Base-by-base conservation (phyloP, 2,888 invertebrate species). In the Piscicola geometra region DNA sequence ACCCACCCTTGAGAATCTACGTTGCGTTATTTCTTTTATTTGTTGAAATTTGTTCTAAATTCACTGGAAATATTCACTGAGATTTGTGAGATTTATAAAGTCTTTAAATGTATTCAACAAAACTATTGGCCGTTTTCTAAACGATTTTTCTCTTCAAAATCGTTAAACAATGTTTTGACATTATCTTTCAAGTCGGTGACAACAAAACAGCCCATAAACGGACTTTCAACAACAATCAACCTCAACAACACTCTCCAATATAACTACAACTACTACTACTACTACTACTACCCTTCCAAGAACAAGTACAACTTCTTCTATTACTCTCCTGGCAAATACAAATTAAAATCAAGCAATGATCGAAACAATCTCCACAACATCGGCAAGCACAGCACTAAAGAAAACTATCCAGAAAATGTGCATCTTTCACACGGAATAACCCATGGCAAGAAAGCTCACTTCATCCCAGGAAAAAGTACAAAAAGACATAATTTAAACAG, bases 151-250 rank as follows among this genome's bases (percentile, higher is more conserved):
- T 56, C n/a, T 56, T 56, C 60, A 25, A 56, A 56, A 21, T 18
- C 60, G 60, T 56, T 56, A 25, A 41, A 41, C 41, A 15, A 41
- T 41, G 3, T 15, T 56, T 56, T 56, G 3, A 15, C 25, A 3
- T 56, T 56, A 5, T n/a, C 25, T 56, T 56, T 56, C 60, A 56
- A 56, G 60, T 56, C 60, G 60, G 60, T 56, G 15, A 25, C 60
- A 56, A 56, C 60, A n/a, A 5, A 25, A 5, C 5, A 21, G 5
- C 12, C 60, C 60, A 56, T 56, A 25, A 56, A 56, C 21, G 60
- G n/a, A 56, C 21, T 25, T 25, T 56, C 25, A 18, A 18, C 60
- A 3, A 56, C 25, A 5, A 56, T 21, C n/a, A 25, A 18, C 21
- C 9, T 25, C 25, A 56, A 25, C 60, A 5, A 56, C 60, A 56